Conservation (phyloP, 1,140 invertebrate species). For the Sarcophaga peregrina region DNA sequence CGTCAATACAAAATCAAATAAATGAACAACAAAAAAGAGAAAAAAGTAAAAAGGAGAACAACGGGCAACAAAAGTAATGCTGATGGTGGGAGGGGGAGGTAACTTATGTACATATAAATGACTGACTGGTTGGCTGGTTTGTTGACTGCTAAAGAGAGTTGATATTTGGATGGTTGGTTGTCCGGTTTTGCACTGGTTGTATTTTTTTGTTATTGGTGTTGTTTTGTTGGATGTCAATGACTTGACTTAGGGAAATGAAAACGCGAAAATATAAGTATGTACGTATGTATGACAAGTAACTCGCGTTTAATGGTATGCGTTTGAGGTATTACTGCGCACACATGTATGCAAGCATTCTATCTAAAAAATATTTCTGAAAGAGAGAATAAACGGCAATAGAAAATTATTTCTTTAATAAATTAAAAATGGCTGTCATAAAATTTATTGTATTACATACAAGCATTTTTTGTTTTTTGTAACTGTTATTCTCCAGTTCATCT, state of each 20-base stretch:
- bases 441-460: not conserved
- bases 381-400: too few relatives aligned
- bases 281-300: too few relatives aligned
- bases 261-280: too few relatives aligned
- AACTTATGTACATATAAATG: too few relatives aligned
- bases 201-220: not conserved
- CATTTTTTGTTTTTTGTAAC: too few relatives aligned
- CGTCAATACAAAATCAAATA: not conserved
- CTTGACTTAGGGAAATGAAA: not conserved
- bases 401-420: not conserved
- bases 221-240: not conserved
- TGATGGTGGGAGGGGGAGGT: not conserved
- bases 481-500: too few relatives aligned
- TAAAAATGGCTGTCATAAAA: conserved; percentile 12
- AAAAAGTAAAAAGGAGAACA: not conserved
- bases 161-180: not conserved
- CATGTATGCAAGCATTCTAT: too few relatives aligned
- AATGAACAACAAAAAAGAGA: too few relatives aligned
- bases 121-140: not conserved
- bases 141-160: not conserved
- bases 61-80: not conserved
- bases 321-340: too few relatives aligned
- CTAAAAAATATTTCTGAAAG: too few relatives aligned
- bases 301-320: too few relatives aligned
- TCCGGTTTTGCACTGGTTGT: conserved; percentile 10